A percentile compares a stretch with the other conserved stretches of the same genome.
phyloP scores from a whole-genome alignment of 2,888 invertebrate genomes.

The Frankliniella fusca region DNA sequence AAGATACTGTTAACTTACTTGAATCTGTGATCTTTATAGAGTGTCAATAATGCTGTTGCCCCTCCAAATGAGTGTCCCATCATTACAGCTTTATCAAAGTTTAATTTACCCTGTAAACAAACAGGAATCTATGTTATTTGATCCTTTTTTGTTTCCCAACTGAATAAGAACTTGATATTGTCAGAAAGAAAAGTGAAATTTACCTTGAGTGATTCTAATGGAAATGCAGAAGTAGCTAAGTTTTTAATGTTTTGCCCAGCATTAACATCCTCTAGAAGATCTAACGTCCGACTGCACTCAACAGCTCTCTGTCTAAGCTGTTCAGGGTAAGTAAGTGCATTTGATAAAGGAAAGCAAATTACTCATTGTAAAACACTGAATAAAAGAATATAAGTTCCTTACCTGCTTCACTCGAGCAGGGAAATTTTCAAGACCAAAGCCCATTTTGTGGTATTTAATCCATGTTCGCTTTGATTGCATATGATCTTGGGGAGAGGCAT shows the following conservation, averaged over 20 bases:
- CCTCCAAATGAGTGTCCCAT: constrained; percentile 66
- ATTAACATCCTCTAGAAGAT: constrained; percentile 52
- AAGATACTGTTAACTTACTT: constrained; percentile 46
- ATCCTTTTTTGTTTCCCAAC: background rate
- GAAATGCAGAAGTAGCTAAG: constrained; percentile 40
- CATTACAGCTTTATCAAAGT: constrained; percentile 50
- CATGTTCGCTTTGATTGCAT: constrained; percentile 44
- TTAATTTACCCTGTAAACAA: constrained; percentile 47
- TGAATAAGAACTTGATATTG: background rate
- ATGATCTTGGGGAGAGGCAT: constrained; percentile 46
- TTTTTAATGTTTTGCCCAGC: constrained; percentile 44
- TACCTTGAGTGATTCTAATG: constrained; percentile 47
- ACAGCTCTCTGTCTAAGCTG: constrained; percentile 51
- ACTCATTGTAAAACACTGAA: background rate
- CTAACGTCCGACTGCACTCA: constrained; percentile 52
- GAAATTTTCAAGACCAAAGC: constrained; percentile 47
- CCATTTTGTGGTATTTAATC: constrained; percentile 45
- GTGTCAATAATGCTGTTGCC: constrained; percentile 55
- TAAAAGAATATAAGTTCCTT: constrained; percentile 27
- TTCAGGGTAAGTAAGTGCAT: constrained; percentile 27
- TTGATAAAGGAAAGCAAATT: background rate
- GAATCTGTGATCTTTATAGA: constrained; percentile 53
- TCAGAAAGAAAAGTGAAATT: constrained; percentile 23
- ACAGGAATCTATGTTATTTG: constrained; percentile 4
- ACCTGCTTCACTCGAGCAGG: constrained; percentile 47